Conservation (phyloP, 2,797 vertebrate species). For the Choloepus didactylus region DNA sequence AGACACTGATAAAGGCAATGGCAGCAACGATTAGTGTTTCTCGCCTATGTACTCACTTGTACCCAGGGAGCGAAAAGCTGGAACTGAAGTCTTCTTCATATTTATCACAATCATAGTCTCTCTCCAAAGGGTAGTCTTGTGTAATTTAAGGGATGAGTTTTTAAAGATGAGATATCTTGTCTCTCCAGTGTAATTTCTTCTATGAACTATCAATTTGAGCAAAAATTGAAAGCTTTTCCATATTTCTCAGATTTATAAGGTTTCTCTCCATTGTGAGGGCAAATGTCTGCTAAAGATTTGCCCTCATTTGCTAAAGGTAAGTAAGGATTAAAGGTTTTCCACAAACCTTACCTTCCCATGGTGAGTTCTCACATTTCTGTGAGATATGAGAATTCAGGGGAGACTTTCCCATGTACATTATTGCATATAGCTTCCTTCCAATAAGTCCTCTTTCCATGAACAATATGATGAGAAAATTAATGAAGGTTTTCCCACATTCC, state of each 20-base stretch:
- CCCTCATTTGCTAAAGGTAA: background rate
- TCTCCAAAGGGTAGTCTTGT: background rate
- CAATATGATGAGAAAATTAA: background rate
- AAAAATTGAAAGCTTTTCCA: background rate
- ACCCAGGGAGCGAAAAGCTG: background rate
- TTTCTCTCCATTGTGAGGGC: background rate
- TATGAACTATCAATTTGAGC: background rate
- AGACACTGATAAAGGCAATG: background rate
- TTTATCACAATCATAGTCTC: background rate
- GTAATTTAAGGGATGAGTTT: too few relatives aligned
- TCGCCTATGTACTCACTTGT: background rate
- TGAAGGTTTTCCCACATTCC: background rate
- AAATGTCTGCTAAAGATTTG: background rate
- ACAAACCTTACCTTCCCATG: background rate
- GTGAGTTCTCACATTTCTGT: background rate
- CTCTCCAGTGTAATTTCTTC: background rate
- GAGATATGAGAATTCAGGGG: background rate
- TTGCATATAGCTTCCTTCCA: background rate
- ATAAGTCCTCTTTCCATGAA: background rate
- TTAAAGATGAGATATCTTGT: background rate
- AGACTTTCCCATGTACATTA: background rate
- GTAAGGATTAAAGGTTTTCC: background rate
- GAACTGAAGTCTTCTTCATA: background rate
- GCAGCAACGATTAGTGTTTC: background rate
- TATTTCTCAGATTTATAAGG: background rate